These are phyloP conservation scores for Neelides sp. DNA, from an alignment of 1,140 invertebrate species.

Conservation along the genomic window DNA sequence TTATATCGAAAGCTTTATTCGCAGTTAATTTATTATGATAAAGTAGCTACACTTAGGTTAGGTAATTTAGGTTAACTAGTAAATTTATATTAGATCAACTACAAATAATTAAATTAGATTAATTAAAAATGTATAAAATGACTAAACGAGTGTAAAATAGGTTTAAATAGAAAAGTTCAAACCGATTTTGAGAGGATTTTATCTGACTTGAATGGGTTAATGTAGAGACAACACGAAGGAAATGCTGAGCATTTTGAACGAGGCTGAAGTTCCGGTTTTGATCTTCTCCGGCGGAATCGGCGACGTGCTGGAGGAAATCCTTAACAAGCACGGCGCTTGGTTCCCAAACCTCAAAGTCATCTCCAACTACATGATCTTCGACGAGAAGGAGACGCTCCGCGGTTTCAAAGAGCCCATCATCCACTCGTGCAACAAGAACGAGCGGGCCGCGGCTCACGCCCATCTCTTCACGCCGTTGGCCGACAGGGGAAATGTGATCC, in stretches of 20 bases:
- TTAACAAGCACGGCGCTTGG: conserved; percentile 54
- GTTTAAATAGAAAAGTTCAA: no score
- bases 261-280: conserved; percentile 60
- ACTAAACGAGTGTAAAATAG: no score
- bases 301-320: conserved; percentile 61
- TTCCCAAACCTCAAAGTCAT: conserved; percentile 61
- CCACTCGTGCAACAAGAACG: conserved; percentile 92
- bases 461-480: conserved; percentile 61
- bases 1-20: no score
- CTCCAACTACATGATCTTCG: conserved; percentile 77
- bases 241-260: conserved; percentile 54
- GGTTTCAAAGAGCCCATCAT: conserved; percentile 68
- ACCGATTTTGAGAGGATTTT: no score
- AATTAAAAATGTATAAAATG: no score
- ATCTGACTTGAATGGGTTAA: no score
- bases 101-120: no score
- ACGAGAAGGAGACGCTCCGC: conserved; percentile 46
- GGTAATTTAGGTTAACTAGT: no score
- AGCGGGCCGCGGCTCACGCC: conserved; percentile 59
- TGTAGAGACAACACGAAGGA: conserved; percentile 59
- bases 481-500: conserved; percentile 60
- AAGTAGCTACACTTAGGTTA: no score
- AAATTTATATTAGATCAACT: no score
- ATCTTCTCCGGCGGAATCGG: conserved; percentile 91
- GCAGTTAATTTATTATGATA: no score